Evolutionary conservation across 2,797 vertebrate species (phyloP).

Genomic region (Xerus rutilus): DNA sequence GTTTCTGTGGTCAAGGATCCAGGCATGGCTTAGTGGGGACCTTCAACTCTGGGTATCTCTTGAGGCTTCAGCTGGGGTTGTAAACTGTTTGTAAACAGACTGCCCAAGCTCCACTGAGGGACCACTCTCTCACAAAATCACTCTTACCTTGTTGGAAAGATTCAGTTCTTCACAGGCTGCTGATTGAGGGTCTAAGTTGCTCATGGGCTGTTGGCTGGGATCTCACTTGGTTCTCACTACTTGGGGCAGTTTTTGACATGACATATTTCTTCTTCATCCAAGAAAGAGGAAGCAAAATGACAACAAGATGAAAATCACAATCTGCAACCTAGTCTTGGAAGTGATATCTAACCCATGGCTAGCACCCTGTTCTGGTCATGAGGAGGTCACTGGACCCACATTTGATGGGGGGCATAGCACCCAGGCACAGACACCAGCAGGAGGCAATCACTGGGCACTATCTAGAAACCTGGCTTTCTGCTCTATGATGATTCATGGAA

Average conservation of each 20-base stretch:
- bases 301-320: neutral
- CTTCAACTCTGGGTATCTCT: neutral
- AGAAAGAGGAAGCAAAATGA: neutral
- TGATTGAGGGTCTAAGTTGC: neutral
- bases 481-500: accelerated
- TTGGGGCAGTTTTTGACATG: neutral
- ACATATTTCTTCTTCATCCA: neutral
- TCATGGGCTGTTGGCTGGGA: neutral
- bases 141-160: accelerated
- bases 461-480: neutral
- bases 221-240: neutral
- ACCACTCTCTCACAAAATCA: neutral
- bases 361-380: neutral
- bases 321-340: neutral
- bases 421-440: accelerated
- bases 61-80: neutral
- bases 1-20: neutral
- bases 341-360: neutral
- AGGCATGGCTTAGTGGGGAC: neutral
- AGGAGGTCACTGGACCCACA: neutral
- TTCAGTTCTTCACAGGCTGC: neutral
- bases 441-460: accelerated
- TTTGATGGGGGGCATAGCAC: neutral
- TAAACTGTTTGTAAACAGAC: neutral
- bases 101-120: neutral